Evolutionary conservation across 1,140 invertebrate genomes (phyloP), one percentile per base, ranked within the genome.

Genomic region (Drosophila repletoides): DNA sequence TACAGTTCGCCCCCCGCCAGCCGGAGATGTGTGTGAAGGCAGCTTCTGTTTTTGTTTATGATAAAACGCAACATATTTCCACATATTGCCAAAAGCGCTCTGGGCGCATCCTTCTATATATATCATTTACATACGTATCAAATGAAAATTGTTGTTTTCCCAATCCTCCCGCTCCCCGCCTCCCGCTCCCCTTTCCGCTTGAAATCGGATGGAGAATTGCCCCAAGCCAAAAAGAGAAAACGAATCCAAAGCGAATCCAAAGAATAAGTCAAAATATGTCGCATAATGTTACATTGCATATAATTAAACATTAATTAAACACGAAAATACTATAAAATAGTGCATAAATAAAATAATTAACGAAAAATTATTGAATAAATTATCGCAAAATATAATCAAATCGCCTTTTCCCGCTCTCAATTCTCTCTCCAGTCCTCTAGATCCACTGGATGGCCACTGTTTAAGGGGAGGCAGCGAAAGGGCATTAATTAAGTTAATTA

Each of bases 261-360:
- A 22, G 31, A n/a, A 34, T 19, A 38, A 31, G 5, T 17, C 22
- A 58, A 34, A 5, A 9, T 34, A 61, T 59, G 60, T 69, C 66
- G 59, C 72, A 66, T 84, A 86, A 86, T 84, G 80, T 80, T 86
- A 80, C 64, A 84, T 84, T 75, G 80, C 80, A 86, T 86, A 81
- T 76, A 76, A 19, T 15, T 34, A 51, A 51, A n/a, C n/a, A n/a
- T n/a, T 43, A 79, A 84, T 68, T 61, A 75, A 79, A 84, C 69
- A 84, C 65, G 75, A 86, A n/a, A n/a, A 84, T 86, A 84, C 80
- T 84, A 84, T 84, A 84, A 84, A 84, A 84, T 84, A 84, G 80
- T 84, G 80, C 80, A 84, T 84, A 83, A 72, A 83, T 86, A n/a
- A n/a, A n/a, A 86, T 80, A 80, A 86, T 76, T 76, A 84, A 72